Conservation (phyloP, 2,888 invertebrate genomes). For the Agrochola lota region DNA sequence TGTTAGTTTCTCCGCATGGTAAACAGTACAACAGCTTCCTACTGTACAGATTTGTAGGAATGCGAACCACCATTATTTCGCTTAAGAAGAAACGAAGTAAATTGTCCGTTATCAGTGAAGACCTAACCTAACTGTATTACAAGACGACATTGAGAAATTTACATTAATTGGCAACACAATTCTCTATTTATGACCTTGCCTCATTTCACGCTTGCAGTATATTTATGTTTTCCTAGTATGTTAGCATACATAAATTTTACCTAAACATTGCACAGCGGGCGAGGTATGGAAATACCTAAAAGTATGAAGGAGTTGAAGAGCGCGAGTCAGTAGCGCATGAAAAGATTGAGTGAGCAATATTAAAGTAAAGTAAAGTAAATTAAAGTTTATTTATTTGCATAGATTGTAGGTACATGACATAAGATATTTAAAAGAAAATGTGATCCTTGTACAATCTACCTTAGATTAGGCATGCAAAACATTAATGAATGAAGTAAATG, state of each 20-base stretch:
- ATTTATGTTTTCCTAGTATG: too few species aligned
- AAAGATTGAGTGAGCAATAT: background rate
- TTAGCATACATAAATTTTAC: conserved; percentile 64
- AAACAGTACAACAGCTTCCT: conserved; percentile 66
- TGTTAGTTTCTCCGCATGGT: conserved; percentile 20
- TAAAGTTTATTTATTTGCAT: too few species aligned
- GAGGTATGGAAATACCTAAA: conserved; percentile 19
- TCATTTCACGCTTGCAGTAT: conserved; percentile 50
- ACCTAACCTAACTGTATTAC: conserved; percentile 51
- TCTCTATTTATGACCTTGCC: conserved; percentile 58
- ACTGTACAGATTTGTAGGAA: conserved; percentile 68
- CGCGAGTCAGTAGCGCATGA: conserved; percentile 3
- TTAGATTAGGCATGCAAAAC: too few species aligned
- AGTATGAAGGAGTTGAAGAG: conserved; percentile 43
- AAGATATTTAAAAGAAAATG: too few species aligned
- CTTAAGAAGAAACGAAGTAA: conserved; percentile 73
- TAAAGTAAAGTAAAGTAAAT: too few species aligned
- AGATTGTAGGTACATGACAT: too few species aligned
- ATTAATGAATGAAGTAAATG: too few species aligned
- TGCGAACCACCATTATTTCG: conserved; percentile 74
- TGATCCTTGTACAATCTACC: too few species aligned
- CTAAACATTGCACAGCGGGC: conserved; percentile 67
- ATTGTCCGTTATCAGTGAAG: conserved; percentile 72
- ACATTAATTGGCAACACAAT: conserved; percentile 67
- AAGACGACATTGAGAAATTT: conserved; percentile 66